phyloP scores from a whole-genome alignment of 2,888 invertebrate species.

The Lasiommata megera region DNA sequence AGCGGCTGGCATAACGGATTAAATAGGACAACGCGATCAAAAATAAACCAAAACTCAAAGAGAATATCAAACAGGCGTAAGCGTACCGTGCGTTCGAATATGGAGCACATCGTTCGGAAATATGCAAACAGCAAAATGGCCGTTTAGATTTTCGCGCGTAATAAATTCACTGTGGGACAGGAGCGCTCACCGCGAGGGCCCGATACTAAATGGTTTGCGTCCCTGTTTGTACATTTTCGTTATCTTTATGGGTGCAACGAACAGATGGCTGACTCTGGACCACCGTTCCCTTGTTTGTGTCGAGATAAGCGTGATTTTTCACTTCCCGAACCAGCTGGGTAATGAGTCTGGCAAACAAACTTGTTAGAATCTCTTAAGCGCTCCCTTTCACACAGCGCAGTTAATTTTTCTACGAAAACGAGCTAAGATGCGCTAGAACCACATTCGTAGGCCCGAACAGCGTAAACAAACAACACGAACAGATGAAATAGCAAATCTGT shows the following conservation, averaged over 20 bases:
- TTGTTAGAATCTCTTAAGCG: slow-evolving; percentile 59
- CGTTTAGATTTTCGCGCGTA: slow-evolving; percentile 69
- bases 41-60: slow-evolving; percentile 79
- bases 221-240: slow-evolving; percentile 70
- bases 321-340: slow-evolving; percentile 74
- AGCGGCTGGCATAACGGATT: slow-evolving; percentile 71
- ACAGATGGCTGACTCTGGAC: slow-evolving; percentile 73
- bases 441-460: slow-evolving; percentile 26
- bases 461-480: slow-evolving; percentile 34
- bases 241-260: slow-evolving; percentile 81
- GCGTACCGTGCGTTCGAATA: slow-evolving; percentile 76
- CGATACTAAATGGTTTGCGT: slow-evolving; percentile 67
- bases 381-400: slow-evolving; percentile 56
- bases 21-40: slow-evolving; percentile 80
- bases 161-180: slow-evolving; percentile 49
- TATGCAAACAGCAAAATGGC: slow-evolving; percentile 67
- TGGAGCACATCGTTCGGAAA: slow-evolving; percentile 76
- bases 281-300: slow-evolving; percentile 67
- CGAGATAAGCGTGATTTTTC: slow-evolving; percentile 79
- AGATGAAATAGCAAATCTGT: slow-evolving; percentile 45
- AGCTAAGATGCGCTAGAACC: slow-evolving; percentile 29
- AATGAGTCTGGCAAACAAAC: slow-evolving; percentile 69
- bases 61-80: slow-evolving; percentile 66
- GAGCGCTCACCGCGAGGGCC: slow-evolving; percentile 61
- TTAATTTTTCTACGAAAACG: slow-evolving; percentile 64